Evolutionary conservation across 2,888 invertebrate genomes (phyloP).

Genomic region (Muscina levida): DNA sequence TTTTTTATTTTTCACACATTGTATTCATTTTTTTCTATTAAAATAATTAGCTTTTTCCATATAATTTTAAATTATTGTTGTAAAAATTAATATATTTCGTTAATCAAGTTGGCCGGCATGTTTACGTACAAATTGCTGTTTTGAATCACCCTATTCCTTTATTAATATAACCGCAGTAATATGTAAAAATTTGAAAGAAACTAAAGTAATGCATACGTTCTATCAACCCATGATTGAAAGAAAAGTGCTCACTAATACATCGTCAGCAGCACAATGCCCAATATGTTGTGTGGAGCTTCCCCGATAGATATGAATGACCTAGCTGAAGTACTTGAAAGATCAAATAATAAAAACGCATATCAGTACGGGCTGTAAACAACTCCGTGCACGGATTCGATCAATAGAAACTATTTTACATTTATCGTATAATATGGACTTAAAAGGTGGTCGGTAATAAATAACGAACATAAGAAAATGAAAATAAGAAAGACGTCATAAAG

Average conservation of each 20-base stretch:
- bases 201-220: background rate
- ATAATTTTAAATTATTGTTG: too few relatives aligned
- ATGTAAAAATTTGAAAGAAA: too few relatives aligned
- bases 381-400: conserved; percentile 8
- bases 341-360: background rate
- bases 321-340: background rate
- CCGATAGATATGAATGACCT: background rate
- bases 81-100: too few relatives aligned
- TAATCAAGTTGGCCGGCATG: too few relatives aligned
- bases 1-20: too few relatives aligned
- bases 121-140: too few relatives aligned
- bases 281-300: background rate
- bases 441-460: too few relatives aligned
- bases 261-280: background rate
- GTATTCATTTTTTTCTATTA: too few relatives aligned
- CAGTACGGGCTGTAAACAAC: background rate
- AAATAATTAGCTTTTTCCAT: too few relatives aligned
- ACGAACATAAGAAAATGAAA: background rate
- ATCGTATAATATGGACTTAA: too few relatives aligned
- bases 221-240: background rate
- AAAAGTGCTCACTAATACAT: background rate
- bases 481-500: background rate
- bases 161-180: too few relatives aligned
- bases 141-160: too few relatives aligned
- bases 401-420: background rate